phyloP scores from a whole-genome alignment of 2,888 invertebrate genomes.

The Choristoneura rosaceana region DNA sequence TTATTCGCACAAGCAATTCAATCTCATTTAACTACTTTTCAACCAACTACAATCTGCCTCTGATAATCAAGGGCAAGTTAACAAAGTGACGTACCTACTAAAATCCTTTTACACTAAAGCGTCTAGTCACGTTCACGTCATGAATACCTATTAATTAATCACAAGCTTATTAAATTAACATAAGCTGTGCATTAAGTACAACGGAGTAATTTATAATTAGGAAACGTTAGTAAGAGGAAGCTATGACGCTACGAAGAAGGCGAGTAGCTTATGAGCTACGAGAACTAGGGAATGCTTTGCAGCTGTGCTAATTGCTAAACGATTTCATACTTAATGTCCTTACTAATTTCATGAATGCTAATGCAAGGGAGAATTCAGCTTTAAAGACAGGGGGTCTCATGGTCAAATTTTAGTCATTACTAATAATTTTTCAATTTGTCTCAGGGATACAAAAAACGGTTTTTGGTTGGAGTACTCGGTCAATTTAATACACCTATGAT shows the following conservation, averaged over 20 bases:
- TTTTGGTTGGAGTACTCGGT: no score
- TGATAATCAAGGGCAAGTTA: no score
- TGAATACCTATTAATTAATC: slow-evolving; percentile 1
- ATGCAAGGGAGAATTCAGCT: no score
- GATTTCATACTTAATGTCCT: no score
- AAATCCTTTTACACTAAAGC: neutral
- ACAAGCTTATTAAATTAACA: slow-evolving; percentile 6
- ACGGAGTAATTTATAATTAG: neutral
- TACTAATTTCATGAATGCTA: no score
- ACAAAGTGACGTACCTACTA: no score
- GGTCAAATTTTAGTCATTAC: no score
- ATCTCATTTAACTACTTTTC: neutral
- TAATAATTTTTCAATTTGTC: no score
- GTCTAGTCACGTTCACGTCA: slow-evolving; percentile 3
- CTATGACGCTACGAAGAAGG: neutral
- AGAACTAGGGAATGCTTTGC: neutral
- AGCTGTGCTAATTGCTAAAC: neutral
- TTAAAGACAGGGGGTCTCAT: no score
- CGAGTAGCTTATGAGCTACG: neutral
- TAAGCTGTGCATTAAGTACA: neutral
- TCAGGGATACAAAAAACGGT: no score
- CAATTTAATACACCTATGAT: no score
- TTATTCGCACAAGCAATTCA: no score
- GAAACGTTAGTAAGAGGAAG: neutral
- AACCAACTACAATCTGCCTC: neutral